Percentiles rank a stretch among this genome's conserved stretches.
These are phyloP conservation scores for Koerneria pararmatus DNA, from an alignment of 2,888 invertebrate species.

Conservation along the genomic window DNA sequence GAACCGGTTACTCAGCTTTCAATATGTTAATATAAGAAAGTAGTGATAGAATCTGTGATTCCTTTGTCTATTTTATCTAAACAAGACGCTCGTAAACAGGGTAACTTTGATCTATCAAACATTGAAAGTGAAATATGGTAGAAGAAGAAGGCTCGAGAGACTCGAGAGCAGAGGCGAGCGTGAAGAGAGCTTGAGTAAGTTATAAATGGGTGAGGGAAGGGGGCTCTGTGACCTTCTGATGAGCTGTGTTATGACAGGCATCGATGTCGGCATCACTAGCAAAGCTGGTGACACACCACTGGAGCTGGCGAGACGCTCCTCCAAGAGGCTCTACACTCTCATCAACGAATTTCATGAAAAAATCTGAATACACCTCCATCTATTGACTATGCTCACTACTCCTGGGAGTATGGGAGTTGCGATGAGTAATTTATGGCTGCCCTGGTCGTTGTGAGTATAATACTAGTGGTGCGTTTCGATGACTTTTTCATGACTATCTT, in stretches of 20 bases:
- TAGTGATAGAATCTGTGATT: too few species aligned
- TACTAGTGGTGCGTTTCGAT: too few species aligned
- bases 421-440: too few species aligned
- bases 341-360: neutral
- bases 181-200: neutral
- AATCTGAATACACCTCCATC: neutral
- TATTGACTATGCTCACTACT: neutral
- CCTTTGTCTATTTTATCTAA: too few species aligned
- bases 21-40: too few species aligned
- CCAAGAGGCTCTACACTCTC: constrained; percentile 30
- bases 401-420: too few species aligned
- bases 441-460: too few species aligned
- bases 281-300: constrained; percentile 55
- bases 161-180: neutral
- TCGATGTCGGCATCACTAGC: constrained; percentile 43
- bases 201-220: neutral
- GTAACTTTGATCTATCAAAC: too few species aligned
- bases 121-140: too few species aligned
- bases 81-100: too few species aligned
- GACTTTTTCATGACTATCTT: too few species aligned
- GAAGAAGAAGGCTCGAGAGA: neutral
- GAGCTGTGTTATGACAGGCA: constrained; percentile 29
- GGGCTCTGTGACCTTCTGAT: neutral
- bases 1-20: too few species aligned
- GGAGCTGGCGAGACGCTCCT: constrained; percentile 46